A percentile compares a stretch with the other conserved stretches of the same genome.
Conservation (phyloP, 2,797 vertebrate species). For the Lagorchestes hirsutus region DNA sequence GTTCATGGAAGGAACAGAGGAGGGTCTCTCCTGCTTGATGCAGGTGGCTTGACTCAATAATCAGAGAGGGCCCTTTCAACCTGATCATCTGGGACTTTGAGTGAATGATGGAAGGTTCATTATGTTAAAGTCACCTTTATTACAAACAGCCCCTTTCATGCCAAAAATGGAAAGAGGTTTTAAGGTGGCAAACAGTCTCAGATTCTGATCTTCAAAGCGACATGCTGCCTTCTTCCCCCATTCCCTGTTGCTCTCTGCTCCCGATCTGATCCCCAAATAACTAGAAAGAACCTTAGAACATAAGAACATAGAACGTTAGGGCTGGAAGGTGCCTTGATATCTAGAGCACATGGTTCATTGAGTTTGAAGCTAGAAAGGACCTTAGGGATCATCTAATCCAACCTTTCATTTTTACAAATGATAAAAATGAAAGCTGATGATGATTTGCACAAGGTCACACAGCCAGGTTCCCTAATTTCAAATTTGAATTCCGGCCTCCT, state of each 20-base stretch:
- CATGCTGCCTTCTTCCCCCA: background rate
- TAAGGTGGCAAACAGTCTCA: background rate
- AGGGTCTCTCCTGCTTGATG: conserved; percentile 50
- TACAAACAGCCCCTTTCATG: conserved; percentile 36
- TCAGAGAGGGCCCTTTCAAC: conserved; percentile 51
- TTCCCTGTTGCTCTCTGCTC: background rate
- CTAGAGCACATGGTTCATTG: background rate
- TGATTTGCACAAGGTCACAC: background rate
- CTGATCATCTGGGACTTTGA: conserved; percentile 1
- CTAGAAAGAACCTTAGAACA: background rate
- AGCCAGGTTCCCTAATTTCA: background rate
- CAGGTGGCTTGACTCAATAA: conserved; percentile 55
- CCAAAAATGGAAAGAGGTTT: conserved; percentile 36
- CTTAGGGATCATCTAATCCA: background rate
- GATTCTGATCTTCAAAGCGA: conserved; percentile 44
- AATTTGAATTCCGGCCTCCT: background rate
- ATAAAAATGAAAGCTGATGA: background rate
- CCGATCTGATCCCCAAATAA: background rate
- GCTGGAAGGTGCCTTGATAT: background rate
- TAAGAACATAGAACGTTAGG: background rate
- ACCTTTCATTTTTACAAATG: background rate
- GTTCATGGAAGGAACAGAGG: conserved; percentile 50
- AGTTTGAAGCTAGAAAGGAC: background rate
- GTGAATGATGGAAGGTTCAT: conserved; percentile 23
- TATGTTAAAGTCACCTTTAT: conserved; percentile 34